Base-by-base conservation (phyloP, 2,113 vertebrate species). In the Anhinga anhinga region DNA sequence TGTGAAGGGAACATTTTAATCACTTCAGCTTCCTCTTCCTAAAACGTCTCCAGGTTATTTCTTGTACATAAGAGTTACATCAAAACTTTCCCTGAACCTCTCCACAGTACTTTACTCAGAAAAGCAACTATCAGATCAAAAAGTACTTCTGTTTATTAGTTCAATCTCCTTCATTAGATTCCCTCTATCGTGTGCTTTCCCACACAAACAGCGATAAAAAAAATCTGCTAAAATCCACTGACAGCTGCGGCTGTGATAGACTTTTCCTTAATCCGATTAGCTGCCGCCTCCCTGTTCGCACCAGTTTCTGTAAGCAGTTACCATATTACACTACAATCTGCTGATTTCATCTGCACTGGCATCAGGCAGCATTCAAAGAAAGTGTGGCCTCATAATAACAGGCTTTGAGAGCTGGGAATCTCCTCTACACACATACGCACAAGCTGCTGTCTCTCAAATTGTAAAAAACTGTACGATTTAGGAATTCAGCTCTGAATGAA, bases 241-340 rank as follows among this genome's bases (percentile, higher is more conserved):
- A 88, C 96, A 97, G 94, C 95, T 97, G 96, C 4, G 13, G 94
- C 97, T 97, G 95, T 97, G 98, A 98, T 95, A 97, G 98, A 97
- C 97, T 97, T 97, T 97, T 73, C 93, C 97, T 92, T 98, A 98
- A 98, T 97, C 98, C 92, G 97, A 98, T 98, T 98, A 98, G 93
- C 95, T 81, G 94, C 97, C n/a, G 70, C 95, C 94, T 96, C 94
- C 96, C 93, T 36, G 94, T 78, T 97, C 45, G 1, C 97, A 97
- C 96, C 95, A 93, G 81, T 95, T 93, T 95, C 95, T 97, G 83
- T 91, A 59, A 96, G 97, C 93, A 90, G 91, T 95, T 96, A 82
- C 97, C 90, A 93, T 59, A 97, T 97, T 98, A 96, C 95, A 88
- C 96, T 74, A 55, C 96, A 97, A 96, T 95, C 95, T 95, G 96